A percentile compares a stretch with the other conserved stretches of the same genome.
These are phyloP conservation scores for Ictidomys tridecemlineatus DNA, from an alignment of 2,113 vertebrate genomes.

Conservation along the genomic window DNA sequence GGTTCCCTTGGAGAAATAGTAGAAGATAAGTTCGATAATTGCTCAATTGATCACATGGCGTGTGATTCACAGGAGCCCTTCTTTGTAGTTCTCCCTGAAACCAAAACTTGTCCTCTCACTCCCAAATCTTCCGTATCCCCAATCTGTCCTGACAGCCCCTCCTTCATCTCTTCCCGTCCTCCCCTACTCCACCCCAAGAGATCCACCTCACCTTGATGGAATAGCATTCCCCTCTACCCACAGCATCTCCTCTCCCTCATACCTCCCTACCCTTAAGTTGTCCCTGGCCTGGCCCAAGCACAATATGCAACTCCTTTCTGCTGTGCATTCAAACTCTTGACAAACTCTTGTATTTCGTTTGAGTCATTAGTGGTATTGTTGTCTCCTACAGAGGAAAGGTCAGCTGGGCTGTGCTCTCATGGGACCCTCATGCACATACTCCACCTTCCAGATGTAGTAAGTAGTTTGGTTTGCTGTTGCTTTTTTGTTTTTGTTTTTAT, in stretches of 20 bases:
- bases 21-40: neutral
- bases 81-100: neutral
- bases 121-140: neutral
- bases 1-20: neutral
- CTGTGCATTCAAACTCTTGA: neutral
- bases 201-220: neutral
- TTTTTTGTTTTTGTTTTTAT: neutral
- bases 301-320: neutral
- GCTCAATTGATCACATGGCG: neutral
- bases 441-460: constrained; percentile 98
- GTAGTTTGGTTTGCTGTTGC: constrained; percentile 82
- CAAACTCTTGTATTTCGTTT: neutral
- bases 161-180: neutral
- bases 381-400: constrained; percentile 83
- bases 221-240: neutral
- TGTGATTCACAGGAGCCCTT: neutral
- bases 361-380: neutral
- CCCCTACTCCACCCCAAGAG: neutral
- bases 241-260: neutral
- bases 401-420: constrained; percentile 93
- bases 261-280: neutral
- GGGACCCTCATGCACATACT: constrained; percentile 95
- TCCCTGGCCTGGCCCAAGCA: neutral
- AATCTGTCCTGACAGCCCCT: neutral
- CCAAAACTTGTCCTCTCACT: neutral